Evolutionary conservation across 1,140 invertebrate species (phyloP).

Genomic region (Ceratosolen solmsi): DNA sequence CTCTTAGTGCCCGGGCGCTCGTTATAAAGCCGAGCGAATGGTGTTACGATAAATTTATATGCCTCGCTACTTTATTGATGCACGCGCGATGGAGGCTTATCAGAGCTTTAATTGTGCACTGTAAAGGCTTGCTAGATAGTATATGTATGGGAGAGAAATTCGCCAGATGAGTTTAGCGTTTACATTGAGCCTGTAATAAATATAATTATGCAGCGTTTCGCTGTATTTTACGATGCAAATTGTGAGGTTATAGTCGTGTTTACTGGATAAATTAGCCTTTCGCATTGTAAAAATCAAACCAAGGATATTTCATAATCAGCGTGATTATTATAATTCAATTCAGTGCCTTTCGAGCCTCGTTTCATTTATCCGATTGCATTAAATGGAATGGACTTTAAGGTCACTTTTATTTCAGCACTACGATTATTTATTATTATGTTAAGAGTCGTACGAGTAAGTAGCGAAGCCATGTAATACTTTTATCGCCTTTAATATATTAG

Average conservation of each 20-base stretch:
- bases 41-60: constrained; percentile 4
- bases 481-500: too few species aligned
- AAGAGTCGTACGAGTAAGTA: too few species aligned
- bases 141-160: neutral
- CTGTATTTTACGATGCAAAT: constrained; percentile 2
- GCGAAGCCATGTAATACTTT: too few species aligned
- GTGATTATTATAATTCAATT: neutral
- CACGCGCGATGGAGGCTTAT: neutral
- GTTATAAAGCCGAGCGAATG: neutral
- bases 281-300: neutral
- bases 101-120: neutral
- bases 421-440: too few species aligned
- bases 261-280: neutral
- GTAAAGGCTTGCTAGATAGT: neutral
- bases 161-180: neutral
- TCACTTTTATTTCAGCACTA: too few species aligned
- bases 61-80: neutral
- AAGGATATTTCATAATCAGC: neutral
- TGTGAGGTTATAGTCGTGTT: neutral
- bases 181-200: neutral
- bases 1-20: neutral
- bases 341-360: too few species aligned
- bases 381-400: too few species aligned
- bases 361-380: too few species aligned
- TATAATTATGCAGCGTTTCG: neutral